Conservation (phyloP, 1,140 invertebrate genomes). For the Eupristina koningsbergeri region DNA sequence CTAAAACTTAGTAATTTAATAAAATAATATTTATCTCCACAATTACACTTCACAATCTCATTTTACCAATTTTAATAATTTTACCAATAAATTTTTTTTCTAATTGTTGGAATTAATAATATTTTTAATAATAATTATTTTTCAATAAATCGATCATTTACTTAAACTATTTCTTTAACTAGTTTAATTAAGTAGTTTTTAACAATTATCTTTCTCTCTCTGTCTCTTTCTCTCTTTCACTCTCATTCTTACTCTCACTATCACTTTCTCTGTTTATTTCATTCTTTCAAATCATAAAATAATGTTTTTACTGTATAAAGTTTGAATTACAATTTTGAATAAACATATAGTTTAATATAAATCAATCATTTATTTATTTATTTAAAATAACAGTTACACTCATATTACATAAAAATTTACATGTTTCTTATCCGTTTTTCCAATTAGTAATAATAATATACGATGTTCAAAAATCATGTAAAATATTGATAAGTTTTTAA, state of each 20-base stretch:
- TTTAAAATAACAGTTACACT: neutral
- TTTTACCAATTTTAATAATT: neutral
- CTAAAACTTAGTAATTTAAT: neutral
- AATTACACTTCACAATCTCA: neutral
- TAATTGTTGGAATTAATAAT: neutral
- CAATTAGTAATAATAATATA: neutral
- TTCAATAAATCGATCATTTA: conserved; percentile 1
- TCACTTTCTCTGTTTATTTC: no score
- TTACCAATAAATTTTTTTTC: neutral
- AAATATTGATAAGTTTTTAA: no score
- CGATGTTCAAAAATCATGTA: no score
- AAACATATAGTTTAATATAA: conserved; percentile 43
- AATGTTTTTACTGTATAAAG: conserved; percentile 42
- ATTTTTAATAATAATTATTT: neutral
- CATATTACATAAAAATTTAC: conserved; percentile 21
- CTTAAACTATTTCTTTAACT: neutral
- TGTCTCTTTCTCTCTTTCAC: neutral
- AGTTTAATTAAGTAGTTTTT: conserved; percentile 26
- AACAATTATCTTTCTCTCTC: neutral
- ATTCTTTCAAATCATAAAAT: conserved; percentile 9
- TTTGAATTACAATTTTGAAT: conserved; percentile 45
- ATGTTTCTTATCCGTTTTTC: neutral
- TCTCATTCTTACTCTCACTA: no score
- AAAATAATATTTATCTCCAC: conserved; percentile 36
- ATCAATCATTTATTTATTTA: neutral